phyloP scores from a whole-genome alignment of 2,888 invertebrate species.

The Lithophane socia region DNA sequence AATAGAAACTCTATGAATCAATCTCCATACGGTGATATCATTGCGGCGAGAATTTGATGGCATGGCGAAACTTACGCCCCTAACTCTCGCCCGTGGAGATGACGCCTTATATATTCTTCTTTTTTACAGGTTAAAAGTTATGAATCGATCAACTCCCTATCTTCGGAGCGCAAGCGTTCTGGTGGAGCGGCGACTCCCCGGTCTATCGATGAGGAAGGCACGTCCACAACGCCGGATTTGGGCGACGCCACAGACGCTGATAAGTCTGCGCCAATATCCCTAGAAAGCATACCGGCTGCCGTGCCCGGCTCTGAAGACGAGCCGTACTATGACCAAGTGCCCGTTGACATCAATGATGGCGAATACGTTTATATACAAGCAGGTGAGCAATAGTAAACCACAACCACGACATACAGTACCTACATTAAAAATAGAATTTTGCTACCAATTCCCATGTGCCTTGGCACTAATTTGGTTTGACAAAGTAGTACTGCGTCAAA shows the following conservation, averaged over 20 bases:
- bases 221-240: constrained; percentile 83
- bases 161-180: constrained; percentile 90
- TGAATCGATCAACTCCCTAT: constrained; percentile 92
- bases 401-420: not conserved
- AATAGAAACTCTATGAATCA: not conserved
- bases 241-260: constrained; percentile 80
- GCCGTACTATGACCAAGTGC: constrained; percentile 94
- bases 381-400: constrained; percentile 79
- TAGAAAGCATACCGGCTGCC: constrained; percentile 84
- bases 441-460: constrained; percentile 13
- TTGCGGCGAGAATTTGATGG: not conserved
- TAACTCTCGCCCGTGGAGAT: not conserved
- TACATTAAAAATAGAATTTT: too few species aligned
- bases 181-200: constrained; percentile 89
- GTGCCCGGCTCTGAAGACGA: constrained; percentile 88
- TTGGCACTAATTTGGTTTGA: constrained; percentile 33
- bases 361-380: constrained; percentile 95
- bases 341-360: constrained; percentile 92
- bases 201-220: constrained; percentile 86
- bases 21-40: not conserved
- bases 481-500: constrained; percentile 12
- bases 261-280: constrained; percentile 84
- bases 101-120: not conserved
- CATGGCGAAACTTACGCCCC: not conserved
- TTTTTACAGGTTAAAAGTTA: constrained; percentile 91